Base-by-base conservation (phyloP, 2,888 invertebrate species). In the Drosophila flavopinicola region DNA sequence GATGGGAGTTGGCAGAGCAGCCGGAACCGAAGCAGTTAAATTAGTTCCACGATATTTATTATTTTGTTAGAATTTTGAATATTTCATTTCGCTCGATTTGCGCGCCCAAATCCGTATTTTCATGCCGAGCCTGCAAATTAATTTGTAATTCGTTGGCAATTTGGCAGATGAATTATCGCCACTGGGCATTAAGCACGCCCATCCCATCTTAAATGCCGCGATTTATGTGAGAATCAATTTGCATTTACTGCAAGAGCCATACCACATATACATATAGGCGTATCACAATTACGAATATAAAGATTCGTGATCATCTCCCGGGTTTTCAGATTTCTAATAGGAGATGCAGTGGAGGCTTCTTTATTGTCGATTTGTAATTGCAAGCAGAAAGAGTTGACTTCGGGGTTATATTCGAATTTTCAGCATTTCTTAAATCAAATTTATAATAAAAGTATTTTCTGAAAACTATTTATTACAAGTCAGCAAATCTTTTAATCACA, bases 21-120 rank as follows among this genome's bases (percentile, higher is more conserved):
- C n/a, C 45, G 54, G 66, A 57, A 54, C 52, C 47, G 51, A 58
- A 75, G 71, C 85, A 66, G 79, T 88, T 87, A 73, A 88, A 88
- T 88, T 88, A 70, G 88, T 88, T 89, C 78, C 86, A 74, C 79
- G 78, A 88, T 88, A 89, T 89, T 87, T 89, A 88, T 88, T 88
- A 88, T 88, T 80, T 88, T 84, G 66, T 73, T 78, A 44, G 53
- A 85, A 78, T 86, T 87, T 84, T 85, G 87, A 87, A 88, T 87
- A 87, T 88, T 80, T 76, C 60, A 80, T 85, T 88, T 75, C 47
- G 66, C 67, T 64, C 68, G 71, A 77, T 78, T 78, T 64, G 57
- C 70, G 61, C 58, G 44, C 53, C 58, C 52, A 76, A 72, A 59
- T 58, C 49, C 52, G 13, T 66, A 84, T 68, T 84, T 84, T 84